Base-by-base conservation (phyloP, 2,797 vertebrate species). In the Sebastes minor region DNA sequence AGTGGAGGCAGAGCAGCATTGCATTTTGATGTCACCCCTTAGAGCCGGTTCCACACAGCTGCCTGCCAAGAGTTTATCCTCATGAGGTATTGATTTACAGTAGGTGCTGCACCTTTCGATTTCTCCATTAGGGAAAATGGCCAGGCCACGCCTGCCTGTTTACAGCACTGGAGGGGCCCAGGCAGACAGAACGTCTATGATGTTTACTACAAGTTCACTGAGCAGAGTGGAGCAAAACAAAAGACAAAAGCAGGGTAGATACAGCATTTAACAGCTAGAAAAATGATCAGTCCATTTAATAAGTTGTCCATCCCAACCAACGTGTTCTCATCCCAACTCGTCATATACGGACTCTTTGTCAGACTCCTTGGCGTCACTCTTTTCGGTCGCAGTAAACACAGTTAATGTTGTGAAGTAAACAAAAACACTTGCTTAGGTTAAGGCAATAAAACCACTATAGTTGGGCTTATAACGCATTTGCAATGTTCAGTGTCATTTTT, bases 51-150 rank as follows among this genome's bases (percentile, higher is more conserved):
- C 74, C 76, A 85, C 80, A 84, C 83, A 86, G 84, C 35, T 76
- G 87, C 61, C 89, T 90, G 88, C 78, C 84, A 89, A 83, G 89
- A 89, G 16, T 91, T 88, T 85, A 75, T 89, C 79, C 85, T 88
- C 87, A 72, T 76, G 87, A 90, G 82, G 69, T 94, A 94, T 94
- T 91, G 94, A 94, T 94, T 91, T 92, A 91, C 89, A 86, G 86
- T 78, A 91, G 93, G 92, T 92, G 93, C 86, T 88, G 93, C 91
- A 93, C 91, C 90, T 93, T 94, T 94, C 88, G 88, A 95, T 93
- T 94, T 94, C 91, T 92, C 91, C 91, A 94, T 95, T 94, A 94
- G 88, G 81, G 85, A 88, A 88, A 94, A 91, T 85, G 89, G 90
- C 83, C 71, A 6, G 53, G 76, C 91, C 90, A 88, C 88, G 90